phyloP scores from a whole-genome alignment of 2,797 vertebrate species.

The Pampus argenteus region DNA sequence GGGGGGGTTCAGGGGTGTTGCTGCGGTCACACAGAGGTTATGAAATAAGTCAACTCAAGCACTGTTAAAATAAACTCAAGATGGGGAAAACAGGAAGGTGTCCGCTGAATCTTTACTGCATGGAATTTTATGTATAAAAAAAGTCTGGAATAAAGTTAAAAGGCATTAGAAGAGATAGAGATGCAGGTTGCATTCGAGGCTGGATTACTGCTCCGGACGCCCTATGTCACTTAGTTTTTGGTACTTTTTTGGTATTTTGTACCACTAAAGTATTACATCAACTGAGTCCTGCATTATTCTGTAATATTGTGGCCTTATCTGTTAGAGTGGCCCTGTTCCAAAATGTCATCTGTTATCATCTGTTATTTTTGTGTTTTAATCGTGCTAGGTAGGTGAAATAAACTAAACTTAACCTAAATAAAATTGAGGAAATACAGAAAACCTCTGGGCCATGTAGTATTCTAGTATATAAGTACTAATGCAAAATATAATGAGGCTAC shows the following conservation, averaged over 20 bases:
- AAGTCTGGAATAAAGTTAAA: too few relatives aligned
- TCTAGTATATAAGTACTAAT: background rate
- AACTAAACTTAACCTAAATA: background rate
- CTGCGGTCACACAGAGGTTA: slow-evolving; percentile 82
- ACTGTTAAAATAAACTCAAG: slow-evolving; percentile 2
- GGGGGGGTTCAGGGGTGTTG: slow-evolving; percentile 39
- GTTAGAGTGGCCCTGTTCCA: too few relatives aligned
- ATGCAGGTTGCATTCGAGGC: too few relatives aligned
- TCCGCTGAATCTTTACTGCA: background rate
- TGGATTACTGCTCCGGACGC: too few relatives aligned
- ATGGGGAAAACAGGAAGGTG: background rate
- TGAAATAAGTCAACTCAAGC: slow-evolving; percentile 48
- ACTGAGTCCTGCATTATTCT: too few relatives aligned
- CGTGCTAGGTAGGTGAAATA: background rate
- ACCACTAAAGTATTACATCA: too few relatives aligned
- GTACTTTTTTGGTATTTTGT: too few relatives aligned
- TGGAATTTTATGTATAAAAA: background rate
- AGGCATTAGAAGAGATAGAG: too few relatives aligned
- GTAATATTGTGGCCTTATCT: too few relatives aligned
- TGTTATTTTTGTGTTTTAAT: too few relatives aligned
- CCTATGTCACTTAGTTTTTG: too few relatives aligned
- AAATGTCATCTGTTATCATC: too few relatives aligned
- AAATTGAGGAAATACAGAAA: background rate
- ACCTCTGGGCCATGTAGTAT: background rate
- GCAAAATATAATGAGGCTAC: background rate